Conservation (phyloP, 1,140 invertebrate species). For the Diorhabda elongata region DNA sequence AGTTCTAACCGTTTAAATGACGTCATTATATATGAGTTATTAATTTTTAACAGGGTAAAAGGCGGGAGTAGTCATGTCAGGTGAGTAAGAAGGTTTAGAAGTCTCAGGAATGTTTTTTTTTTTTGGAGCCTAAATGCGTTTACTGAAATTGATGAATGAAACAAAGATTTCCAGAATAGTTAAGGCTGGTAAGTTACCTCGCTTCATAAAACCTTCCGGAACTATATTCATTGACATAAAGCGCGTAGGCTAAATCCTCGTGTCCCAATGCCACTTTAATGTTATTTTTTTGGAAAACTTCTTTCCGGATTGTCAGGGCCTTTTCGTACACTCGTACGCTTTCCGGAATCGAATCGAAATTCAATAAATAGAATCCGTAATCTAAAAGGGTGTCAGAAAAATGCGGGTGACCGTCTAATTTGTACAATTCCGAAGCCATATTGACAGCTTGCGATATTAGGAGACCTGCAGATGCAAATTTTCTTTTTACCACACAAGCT, state of each 20-base stretch:
- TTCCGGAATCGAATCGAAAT: slow-evolving; percentile 78
- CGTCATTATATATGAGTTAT: too few relatives aligned
- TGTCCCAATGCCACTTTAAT: slow-evolving; percentile 81
- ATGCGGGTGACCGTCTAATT: slow-evolving; percentile 67
- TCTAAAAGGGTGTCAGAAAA: slow-evolving; percentile 80
- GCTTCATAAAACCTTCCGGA: slow-evolving; percentile 79
- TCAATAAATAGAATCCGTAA: slow-evolving; percentile 86
- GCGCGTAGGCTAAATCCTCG: slow-evolving; percentile 87
- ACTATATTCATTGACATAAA: slow-evolving; percentile 88
- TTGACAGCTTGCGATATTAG: slow-evolving; percentile 77
- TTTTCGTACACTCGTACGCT: slow-evolving; percentile 81
- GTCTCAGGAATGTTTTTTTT: too few relatives aligned
- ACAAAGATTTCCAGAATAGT: too few relatives aligned
- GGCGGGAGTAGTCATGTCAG: too few relatives aligned
- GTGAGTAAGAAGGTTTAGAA: too few relatives aligned
- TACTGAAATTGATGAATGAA: too few relatives aligned
- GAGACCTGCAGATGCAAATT: slow-evolving; percentile 74
- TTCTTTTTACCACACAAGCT: slow-evolving; percentile 80
- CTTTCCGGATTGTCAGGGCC: slow-evolving; percentile 68
- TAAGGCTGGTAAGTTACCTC: slow-evolving; percentile 48
- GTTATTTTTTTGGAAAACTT: slow-evolving; percentile 79
- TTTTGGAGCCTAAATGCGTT: too few relatives aligned
- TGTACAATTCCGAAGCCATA: slow-evolving; percentile 64
- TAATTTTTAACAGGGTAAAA: too few relatives aligned
- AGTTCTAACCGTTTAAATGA: too few relatives aligned